Evolutionary conservation across 2,888 invertebrate genomes (phyloP).

Genomic region (Bellardia bayeri): DNA sequence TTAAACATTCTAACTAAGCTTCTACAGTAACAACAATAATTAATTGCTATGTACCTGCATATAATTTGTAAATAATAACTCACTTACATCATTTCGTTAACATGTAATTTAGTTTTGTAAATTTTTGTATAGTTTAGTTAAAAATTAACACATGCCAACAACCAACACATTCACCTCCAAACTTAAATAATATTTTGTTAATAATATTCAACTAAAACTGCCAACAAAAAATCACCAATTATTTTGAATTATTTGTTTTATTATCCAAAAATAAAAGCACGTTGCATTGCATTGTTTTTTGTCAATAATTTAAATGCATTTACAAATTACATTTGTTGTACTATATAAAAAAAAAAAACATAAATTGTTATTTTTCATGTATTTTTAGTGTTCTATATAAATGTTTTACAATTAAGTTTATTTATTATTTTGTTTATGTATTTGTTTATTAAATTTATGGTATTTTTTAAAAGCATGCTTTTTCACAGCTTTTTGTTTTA

Average conservation of each 20-base stretch:
- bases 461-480: slow-evolving; percentile 52
- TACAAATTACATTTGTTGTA: slow-evolving; percentile 44
- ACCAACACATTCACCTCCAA: not conserved
- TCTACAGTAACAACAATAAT: slow-evolving; percentile 9
- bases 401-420: slow-evolving; percentile 29
- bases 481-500: not conserved
- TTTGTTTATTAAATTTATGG: slow-evolving; percentile 30
- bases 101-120: slow-evolving; percentile 22
- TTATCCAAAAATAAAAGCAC: slow-evolving; percentile 56
- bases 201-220: slow-evolving; percentile 53
- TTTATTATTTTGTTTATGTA: slow-evolving; percentile 18
- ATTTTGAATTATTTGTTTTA: slow-evolving; percentile 58
- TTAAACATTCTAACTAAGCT: not conserved
- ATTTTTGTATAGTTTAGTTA: slow-evolving; percentile 7
- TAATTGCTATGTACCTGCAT: slow-evolving; percentile 18
- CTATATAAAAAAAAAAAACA: slow-evolving; percentile 5
- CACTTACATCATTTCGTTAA: slow-evolving; percentile 36
- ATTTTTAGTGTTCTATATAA: slow-evolving; percentile 18
- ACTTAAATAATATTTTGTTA: slow-evolving; percentile 55
- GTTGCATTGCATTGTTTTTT: slow-evolving; percentile 40
- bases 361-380: not conserved
- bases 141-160: not conserved
- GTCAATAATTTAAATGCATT: slow-evolving; percentile 49
- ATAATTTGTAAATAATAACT: slow-evolving; percentile 24
- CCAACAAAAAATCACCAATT: slow-evolving; percentile 73